These are phyloP conservation scores for Sarcophaga bullata DNA, from an alignment of 1,140 invertebrate species.

Conservation along the genomic window DNA sequence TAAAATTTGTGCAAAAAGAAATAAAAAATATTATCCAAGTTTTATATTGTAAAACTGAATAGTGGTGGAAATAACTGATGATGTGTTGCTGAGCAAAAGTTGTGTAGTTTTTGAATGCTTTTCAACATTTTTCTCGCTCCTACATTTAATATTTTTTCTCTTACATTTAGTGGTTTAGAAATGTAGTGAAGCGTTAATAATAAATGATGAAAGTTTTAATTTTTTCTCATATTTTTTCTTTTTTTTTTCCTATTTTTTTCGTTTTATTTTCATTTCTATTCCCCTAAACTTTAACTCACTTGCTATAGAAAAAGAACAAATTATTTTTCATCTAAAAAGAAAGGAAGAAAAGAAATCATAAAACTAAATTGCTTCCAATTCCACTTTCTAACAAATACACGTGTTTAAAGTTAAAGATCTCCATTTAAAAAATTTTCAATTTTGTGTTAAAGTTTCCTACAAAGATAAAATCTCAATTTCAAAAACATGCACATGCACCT, in stretches of 20 bases:
- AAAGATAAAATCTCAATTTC: not conserved
- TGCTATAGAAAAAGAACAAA: not conserved
- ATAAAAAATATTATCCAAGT: not conserved
- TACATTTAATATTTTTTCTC: not conserved
- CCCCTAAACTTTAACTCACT: not conserved
- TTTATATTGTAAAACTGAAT: slow-evolving; percentile 19
- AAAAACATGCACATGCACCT: too few species aligned
- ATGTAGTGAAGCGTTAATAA: slow-evolving; percentile 26
- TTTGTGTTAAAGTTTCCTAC: too few species aligned
- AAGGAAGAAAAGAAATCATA: not conserved
- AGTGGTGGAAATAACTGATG: slow-evolving; percentile 1
- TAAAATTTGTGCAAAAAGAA: not conserved
- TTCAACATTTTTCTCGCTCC: not conserved
- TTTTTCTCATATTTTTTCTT: not conserved
- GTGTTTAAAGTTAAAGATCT: slow-evolving; percentile 11
- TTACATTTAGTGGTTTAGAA: slow-evolving; percentile 26
- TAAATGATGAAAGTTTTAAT: slow-evolving; percentile 27
- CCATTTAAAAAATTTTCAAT: not conserved
- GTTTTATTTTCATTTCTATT: not conserved
- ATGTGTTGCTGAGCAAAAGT: slow-evolving; percentile 12
- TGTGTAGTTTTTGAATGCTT: not conserved
- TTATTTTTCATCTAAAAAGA: not conserved
- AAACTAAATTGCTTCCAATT: not conserved
- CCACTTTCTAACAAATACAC: not conserved
- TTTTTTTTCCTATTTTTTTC: too few species aligned